Evolutionary conservation across 2,113 vertebrate genomes (phyloP), one percentile per base, ranked within the genome.

Genomic region (Tautogolabrus adspersus): DNA sequence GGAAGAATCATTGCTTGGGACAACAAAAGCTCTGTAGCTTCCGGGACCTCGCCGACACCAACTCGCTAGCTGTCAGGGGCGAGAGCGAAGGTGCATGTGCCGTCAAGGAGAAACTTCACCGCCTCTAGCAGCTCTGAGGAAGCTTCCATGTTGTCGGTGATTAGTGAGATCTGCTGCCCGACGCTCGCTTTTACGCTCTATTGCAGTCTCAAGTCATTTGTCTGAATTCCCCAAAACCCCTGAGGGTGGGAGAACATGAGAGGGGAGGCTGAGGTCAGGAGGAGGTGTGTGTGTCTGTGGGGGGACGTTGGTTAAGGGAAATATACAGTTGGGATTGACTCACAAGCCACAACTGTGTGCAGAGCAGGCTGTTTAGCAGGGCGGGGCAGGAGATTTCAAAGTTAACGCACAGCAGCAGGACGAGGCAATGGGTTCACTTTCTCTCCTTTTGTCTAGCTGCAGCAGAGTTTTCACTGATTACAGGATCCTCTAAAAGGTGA

Each of bases 171-270:
- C 77, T 79, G 85, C 87, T 6, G 72, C 30, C 77, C 6, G 52
- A 63, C 57, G 65, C 57, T 87, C 62, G 61, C 71, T 69, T 77
- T 86, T 63, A 85, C 70, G 78, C 87, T 88, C 75, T 65, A 75
- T 87, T 90, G 91, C 82, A 77, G 74, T 86, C 81, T 67, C 71
- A 86, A 79, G 86, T 90, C 87, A 79, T 92, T 92, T 83, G 88
- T 90, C 91, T 91, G 62, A 87, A 10, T 90, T 89, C 86, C 68
- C 85, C 56, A 72, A 87, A 87, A 78, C 75, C 91, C 87, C 81
- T 1, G 54, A 81, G 87, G 82, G 77, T 60, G 71, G 90, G 81
- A 68, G 78, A 85, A 77, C 72, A 75, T 49, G 57, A 74, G 80
- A 64, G 66, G 83, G 73, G 67, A 75, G 73, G 79, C 46, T 54